Evolutionary conservation across 2,888 invertebrate species (phyloP), one percentile per base, ranked within the genome.

Genomic region (Aquatica leii): DNA sequence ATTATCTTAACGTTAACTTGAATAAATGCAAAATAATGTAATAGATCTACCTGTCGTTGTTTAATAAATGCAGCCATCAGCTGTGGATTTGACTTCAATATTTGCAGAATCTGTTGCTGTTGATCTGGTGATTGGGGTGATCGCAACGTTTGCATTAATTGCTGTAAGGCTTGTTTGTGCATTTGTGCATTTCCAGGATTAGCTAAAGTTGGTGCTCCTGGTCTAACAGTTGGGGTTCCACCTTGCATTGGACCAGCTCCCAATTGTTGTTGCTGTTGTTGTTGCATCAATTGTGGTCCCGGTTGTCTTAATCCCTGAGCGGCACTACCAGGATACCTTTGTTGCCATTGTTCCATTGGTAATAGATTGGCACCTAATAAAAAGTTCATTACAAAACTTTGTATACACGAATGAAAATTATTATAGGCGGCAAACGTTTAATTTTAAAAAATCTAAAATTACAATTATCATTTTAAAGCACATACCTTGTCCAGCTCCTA

Each of bases 11-110:
- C n/a, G n/a, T n/a, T n/a, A n/a, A n/a, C n/a, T n/a, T n/a, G n/a
- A n/a, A n/a, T n/a, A n/a, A n/a, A n/a, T n/a, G n/a, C n/a, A n/a
- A n/a, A n/a, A n/a, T n/a, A n/a, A n/a, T n/a, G n/a, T 24, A 24
- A 24, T 24, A 24, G 6, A 14, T 11, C 3, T 50, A 87, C 88
- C 83, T 92, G 90, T 78, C 93, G 85, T 81, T 94, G 94, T 77
- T 95, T 95, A 70, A 97, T 93, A 78, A 95, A 95, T 57, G 96
- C 95, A 59, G 96, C 95, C 95, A 97, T 97, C 49, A 98, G 86
- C 74, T 94, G 94, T 40, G 97, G 97, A 83, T 97, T 95, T 69
- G 93, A 91, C 82, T 96, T 96, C 68, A 97, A 87, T 77, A 97
- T 95, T 76, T 91, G 90, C 67, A 97, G 85, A 65, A 94, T 90